A percentile compares a stretch with the other conserved stretches of the same genome.
Evolutionary conservation across 30 jellyfish, hydroid and myxozoan species (phyloP).

Genomic region (Calvadosia cruxmelitensis): DNA sequence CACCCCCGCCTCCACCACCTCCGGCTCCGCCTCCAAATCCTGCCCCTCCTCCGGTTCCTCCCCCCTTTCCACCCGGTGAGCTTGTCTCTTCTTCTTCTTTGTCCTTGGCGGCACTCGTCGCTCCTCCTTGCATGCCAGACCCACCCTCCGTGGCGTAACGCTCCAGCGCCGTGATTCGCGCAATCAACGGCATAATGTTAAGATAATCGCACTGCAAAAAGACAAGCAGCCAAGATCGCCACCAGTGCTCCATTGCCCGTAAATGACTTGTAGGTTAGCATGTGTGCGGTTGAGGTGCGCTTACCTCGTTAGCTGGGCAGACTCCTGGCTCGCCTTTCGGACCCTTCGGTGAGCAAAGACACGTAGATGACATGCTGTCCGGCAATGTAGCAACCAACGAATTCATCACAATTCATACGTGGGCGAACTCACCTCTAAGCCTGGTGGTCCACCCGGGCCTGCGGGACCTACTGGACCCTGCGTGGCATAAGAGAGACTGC

Average conservation of each 20-base stretch:
- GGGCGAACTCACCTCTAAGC: constrained; percentile 41
- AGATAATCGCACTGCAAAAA: constrained; percentile 69
- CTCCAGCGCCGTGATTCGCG: constrained; percentile 92
- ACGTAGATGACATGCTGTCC: not conserved
- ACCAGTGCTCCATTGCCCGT: not conserved
- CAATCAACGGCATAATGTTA: constrained; percentile 96
- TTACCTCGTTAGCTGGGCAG: constrained; percentile 89
- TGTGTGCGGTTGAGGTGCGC: not conserved
- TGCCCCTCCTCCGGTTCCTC: constrained; percentile 28
- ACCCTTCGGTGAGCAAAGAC: constrained; percentile 29
- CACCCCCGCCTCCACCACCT: constrained; percentile 95
- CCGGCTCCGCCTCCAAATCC: constrained; percentile 93
- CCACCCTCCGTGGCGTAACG: constrained; percentile 99
- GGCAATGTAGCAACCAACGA: not conserved
- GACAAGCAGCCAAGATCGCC: constrained; percentile 1
- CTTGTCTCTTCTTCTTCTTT: constrained; percentile 22
- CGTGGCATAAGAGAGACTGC: not conserved
- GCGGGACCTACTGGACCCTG: constrained; percentile 96
- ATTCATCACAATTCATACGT: not conserved
- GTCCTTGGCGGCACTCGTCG: constrained; percentile 13
- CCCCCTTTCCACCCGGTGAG: constrained; percentile 64
- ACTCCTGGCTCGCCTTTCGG: constrained; percentile 94
- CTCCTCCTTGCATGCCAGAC: constrained; percentile 95
- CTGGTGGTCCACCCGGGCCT: constrained; percentile 97
- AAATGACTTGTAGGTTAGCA: no score